A percentile compares a stretch with the other conserved stretches of the same genome.
Evolutionary conservation across 2,113 vertebrate species (phyloP).

Genomic region (Bambusicola thoracicus): DNA sequence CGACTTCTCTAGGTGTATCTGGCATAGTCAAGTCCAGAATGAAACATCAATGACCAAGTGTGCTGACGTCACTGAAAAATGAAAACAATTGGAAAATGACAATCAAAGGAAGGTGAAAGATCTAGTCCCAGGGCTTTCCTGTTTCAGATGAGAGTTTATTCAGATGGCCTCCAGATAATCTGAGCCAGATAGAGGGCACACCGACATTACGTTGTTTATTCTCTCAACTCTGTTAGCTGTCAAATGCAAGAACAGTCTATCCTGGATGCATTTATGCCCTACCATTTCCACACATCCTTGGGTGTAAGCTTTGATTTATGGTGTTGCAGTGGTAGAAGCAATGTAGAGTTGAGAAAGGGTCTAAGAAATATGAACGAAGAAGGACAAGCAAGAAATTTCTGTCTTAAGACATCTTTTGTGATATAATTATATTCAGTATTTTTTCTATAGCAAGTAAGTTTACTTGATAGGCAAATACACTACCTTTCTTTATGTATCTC

Average conservation of each 20-base stretch:
- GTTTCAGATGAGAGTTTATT: conserved; percentile 62
- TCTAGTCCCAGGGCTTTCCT: conserved; percentile 80
- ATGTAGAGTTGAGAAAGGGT: neutral
- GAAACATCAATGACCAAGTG: conserved; percentile 15
- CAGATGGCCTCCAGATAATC: conserved; percentile 68
- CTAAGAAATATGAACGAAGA: neutral
- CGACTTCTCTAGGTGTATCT: conserved; percentile 25
- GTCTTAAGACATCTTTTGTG: neutral
- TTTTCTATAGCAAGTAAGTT: neutral
- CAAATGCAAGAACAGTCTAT: neutral
- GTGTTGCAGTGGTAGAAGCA: neutral
- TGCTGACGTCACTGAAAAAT: conserved; percentile 52
- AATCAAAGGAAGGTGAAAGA: conserved; percentile 83
- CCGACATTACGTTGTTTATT: neutral
- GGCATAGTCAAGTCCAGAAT: conserved; percentile 1
- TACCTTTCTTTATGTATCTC: neutral
- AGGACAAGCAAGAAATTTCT: neutral
- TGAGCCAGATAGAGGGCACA: conserved; percentile 13
- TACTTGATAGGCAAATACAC: neutral
- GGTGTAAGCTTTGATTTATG: neutral
- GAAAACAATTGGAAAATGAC: conserved; percentile 74
- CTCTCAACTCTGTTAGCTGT: conserved; percentile 11
- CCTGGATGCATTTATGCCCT: neutral
- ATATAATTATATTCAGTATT: neutral
- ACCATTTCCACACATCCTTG: neutral